Evolutionary conservation across 1,140 invertebrate genomes (phyloP).

Genomic region (Drosophila mayri): DNA sequence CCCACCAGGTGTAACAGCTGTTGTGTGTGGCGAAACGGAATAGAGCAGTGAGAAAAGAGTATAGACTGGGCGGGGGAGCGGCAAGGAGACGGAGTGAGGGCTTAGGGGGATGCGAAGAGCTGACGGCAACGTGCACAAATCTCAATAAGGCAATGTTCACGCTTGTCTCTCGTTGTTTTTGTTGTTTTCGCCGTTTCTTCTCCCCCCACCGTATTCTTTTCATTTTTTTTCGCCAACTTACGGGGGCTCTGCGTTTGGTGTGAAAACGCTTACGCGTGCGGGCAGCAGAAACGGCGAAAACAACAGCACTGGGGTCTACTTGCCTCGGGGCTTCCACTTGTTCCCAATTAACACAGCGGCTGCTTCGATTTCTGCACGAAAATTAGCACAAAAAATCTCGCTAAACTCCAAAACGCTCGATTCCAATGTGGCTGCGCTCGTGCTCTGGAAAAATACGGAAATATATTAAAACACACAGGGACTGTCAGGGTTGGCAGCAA

Average conservation of each 20-base stretch:
- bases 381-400: conserved; percentile 36
- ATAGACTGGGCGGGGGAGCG: neutral
- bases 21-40: conserved; percentile 39
- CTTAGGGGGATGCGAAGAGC: conserved; percentile 23
- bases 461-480: neutral
- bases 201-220: conserved; percentile 45
- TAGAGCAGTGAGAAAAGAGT: conserved; percentile 15
- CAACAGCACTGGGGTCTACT: conserved; percentile 42
- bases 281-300: conserved; percentile 1
- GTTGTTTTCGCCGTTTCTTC: conserved; percentile 52
- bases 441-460: conserved; percentile 13
- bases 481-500: neutral
- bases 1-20: conserved; percentile 68
- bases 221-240: conserved; percentile 7
- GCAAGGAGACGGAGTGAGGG: conserved; percentile 1
- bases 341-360: conserved; percentile 54
- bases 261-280: neutral
- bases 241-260: conserved; percentile 19
- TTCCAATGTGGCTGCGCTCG: conserved; percentile 19
- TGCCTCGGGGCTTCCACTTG: conserved; percentile 69
- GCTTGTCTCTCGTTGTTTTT: conserved; percentile 54
- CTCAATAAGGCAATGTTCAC: conserved; percentile 75
- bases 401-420: conserved; percentile 33
- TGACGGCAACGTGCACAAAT: conserved; percentile 69
- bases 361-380: conserved; percentile 49